Evolutionary conservation across 92 coral and sea anemone species (phyloP).

Genomic region (Diadumene lineata): DNA sequence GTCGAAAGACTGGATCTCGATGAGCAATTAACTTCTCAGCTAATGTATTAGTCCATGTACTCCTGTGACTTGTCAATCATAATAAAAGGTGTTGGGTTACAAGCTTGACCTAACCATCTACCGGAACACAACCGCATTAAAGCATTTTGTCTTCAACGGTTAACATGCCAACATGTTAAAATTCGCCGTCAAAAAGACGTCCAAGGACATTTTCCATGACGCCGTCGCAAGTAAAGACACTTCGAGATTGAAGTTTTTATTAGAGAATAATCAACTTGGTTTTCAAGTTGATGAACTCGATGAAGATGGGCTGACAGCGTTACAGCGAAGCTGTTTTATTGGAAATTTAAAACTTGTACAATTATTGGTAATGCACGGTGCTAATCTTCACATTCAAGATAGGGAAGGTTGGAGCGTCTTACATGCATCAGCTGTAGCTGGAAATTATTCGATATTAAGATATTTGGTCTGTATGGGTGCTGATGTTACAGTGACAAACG

Average conservation of each 20-base stretch:
- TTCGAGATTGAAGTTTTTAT: constrained; percentile 58
- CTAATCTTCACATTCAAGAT: constrained; percentile 86
- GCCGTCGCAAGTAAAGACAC: constrained; percentile 83
- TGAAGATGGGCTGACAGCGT: constrained; percentile 93
- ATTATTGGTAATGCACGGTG: constrained; percentile 79
- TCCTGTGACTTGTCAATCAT: constrained; percentile 23
- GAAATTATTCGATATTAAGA: constrained; percentile 78
- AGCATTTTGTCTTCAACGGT: background rate
- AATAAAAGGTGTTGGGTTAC: constrained; percentile 18
- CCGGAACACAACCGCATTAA: background rate
- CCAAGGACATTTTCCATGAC: constrained; percentile 86
- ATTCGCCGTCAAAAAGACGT: constrained; percentile 89
- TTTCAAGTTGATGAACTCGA: constrained; percentile 93
- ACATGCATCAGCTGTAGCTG: constrained; percentile 96
- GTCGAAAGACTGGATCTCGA: constrained; percentile 33
- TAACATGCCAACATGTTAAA: constrained; percentile 84
- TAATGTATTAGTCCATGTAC: constrained; percentile 4
- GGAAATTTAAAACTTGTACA: constrained; percentile 86
- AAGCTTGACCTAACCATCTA: background rate
- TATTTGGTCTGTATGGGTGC: constrained; percentile 86
- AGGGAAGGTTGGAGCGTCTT: constrained; percentile 97
- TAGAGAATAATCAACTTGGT: constrained; percentile 75
- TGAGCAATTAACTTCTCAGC: constrained; percentile 38
- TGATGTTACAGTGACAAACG: constrained; percentile 72
- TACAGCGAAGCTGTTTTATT: constrained; percentile 86